phyloP scores from a whole-genome alignment of 2,797 vertebrate species.

The Dendrocincla fuliginosa region DNA sequence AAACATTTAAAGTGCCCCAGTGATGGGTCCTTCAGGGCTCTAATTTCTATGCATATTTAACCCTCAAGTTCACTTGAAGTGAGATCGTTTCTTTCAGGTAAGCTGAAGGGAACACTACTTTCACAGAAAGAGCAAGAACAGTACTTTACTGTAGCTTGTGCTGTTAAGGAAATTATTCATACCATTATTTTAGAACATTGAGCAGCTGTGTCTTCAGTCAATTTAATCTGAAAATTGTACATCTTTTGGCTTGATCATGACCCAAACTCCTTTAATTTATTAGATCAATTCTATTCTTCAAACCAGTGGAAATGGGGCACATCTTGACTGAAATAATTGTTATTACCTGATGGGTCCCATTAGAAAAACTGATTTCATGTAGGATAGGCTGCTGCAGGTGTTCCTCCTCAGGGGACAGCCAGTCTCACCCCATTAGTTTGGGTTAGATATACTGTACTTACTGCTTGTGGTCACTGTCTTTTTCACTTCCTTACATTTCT shows the following conservation, averaged over 20 bases:
- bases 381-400: not conserved
- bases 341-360: not conserved
- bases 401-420: rapidly evolving
- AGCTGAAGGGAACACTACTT: not conserved
- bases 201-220: not conserved
- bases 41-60: not conserved
- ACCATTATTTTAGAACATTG: not conserved
- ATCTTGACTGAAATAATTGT: not conserved
- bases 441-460: not conserved
- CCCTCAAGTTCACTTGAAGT: not conserved
- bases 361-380: not conserved
- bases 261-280: constrained; percentile 12
- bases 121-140: not conserved
- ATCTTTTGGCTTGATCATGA: not conserved
- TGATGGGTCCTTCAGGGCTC: not conserved
- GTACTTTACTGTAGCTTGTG: not conserved
- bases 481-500: not conserved
- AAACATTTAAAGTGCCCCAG: not conserved
- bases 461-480: not conserved
- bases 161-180: not conserved
- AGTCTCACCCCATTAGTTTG: not conserved
- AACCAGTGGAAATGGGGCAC: not conserved
- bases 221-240: not conserved
- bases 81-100: not conserved
- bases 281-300: not conserved